Percentiles rank a stretch among this genome's conserved stretches.
Evolutionary conservation across 2,113 vertebrate species (phyloP).

Genomic region (Ammospiza caudacuta): DNA sequence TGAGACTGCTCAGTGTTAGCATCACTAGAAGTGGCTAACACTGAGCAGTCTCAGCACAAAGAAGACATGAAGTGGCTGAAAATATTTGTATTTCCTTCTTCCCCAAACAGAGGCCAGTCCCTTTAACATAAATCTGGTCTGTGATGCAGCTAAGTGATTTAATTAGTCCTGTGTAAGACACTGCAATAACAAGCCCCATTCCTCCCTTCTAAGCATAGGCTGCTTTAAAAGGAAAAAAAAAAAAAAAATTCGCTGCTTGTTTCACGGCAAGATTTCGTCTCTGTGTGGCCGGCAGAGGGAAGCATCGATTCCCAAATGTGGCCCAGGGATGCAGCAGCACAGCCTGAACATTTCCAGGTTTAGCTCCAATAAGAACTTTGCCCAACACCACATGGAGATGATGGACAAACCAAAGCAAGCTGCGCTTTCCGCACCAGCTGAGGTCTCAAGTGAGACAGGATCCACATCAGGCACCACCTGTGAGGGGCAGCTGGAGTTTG

Average conservation of each 20-base stretch:
- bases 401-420: neutral
- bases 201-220: neutral
- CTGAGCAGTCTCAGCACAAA: too few species aligned
- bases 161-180: neutral
- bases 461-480: neutral
- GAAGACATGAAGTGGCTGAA: neutral
- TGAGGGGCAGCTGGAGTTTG: fast-evolving
- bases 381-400: neutral
- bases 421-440: neutral
- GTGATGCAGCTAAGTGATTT: neutral
- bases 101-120: neutral
- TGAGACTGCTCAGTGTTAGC: neutral
- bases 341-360: fast-evolving
- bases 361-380: fast-evolving
- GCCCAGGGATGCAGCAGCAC: fast-evolving
- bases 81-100: neutral
- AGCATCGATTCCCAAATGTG: neutral
- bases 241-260: too few species aligned
- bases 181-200: neutral
- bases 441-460: neutral
- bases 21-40: neutral
- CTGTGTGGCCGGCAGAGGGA: conserved; percentile 27
- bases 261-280: neutral
- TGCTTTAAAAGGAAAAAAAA: neutral
- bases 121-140: neutral